Conservation (phyloP, 1,140 invertebrate genomes). For the Theocolax elegans region DNA sequence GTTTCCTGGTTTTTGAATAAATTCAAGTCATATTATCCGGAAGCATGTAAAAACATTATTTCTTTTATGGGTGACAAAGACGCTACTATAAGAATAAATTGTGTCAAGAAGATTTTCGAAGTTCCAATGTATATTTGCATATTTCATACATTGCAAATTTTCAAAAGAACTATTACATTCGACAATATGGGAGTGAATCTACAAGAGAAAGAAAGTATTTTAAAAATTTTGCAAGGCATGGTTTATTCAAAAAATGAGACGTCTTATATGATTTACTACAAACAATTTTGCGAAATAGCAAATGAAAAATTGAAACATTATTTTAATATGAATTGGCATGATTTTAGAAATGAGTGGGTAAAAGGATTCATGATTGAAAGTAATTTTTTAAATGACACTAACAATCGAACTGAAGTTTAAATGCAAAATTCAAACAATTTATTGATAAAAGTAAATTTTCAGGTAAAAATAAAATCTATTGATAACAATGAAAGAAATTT, state of each 20-base stretch:
- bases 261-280: background rate
- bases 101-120: background rate
- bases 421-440: background rate
- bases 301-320: background rate
- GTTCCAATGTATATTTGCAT: background rate
- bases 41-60: background rate
- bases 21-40: background rate
- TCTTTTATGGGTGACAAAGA: background rate
- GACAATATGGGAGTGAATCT: background rate
- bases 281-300: background rate
- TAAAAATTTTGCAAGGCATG: background rate
- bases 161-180: background rate
- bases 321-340: background rate
- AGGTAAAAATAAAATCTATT: too few relatives aligned
- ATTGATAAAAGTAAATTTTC: background rate
- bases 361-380: background rate
- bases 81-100: background rate
- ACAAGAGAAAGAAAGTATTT: background rate
- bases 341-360: background rate
- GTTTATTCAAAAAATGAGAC: background rate
- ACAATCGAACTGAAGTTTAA: background rate
- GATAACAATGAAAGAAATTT: background rate
- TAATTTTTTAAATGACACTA: background rate
- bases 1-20: too few relatives aligned
- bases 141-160: background rate